Evolutionary conservation across 2,888 invertebrate species (phyloP).

Genomic region (Diploptera punctata): DNA sequence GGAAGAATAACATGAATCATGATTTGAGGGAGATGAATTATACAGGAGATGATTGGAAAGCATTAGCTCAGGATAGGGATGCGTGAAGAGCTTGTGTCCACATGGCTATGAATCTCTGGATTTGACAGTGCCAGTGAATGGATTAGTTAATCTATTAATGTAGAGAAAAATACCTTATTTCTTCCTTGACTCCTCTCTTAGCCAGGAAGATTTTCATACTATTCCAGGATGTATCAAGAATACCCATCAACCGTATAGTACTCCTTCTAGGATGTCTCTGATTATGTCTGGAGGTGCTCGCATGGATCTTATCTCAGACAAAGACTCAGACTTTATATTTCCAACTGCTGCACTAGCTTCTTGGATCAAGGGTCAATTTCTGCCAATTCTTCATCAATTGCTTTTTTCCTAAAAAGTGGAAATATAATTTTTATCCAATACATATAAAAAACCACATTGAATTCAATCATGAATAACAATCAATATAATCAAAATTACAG

Average conservation of each 20-base stretch:
- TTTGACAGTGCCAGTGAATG: too few relatives aligned
- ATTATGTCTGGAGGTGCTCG: constrained; percentile 97
- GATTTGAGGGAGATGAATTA: too few relatives aligned
- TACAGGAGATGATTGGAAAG: too few relatives aligned
- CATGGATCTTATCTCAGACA: constrained; percentile 94
- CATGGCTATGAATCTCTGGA: too few relatives aligned
- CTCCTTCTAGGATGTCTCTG: constrained; percentile 96
- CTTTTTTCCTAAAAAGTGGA: constrained; percentile 69
- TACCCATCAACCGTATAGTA: constrained; percentile 96
- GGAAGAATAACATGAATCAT: too few relatives aligned
- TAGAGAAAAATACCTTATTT: constrained; percentile 81
- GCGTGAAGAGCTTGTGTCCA: too few relatives aligned
- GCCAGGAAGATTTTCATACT: constrained; percentile 98
- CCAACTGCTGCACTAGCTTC: constrained; percentile 95
- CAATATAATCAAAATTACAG: too few relatives aligned
- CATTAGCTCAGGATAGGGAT: too few relatives aligned
- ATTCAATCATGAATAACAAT: too few relatives aligned
- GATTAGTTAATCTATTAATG: too few relatives aligned
- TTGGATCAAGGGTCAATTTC: constrained; percentile 94
- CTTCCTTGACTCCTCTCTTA: constrained; percentile 95
- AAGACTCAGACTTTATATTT: constrained; percentile 90
- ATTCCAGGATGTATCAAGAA: constrained; percentile 98
- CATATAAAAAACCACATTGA: too few relatives aligned
- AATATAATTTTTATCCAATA: too few relatives aligned
- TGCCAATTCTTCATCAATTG: constrained; percentile 89